Base-by-base conservation (phyloP, 1,140 invertebrate genomes). In the Lordiphosa stackelbergi region DNA sequence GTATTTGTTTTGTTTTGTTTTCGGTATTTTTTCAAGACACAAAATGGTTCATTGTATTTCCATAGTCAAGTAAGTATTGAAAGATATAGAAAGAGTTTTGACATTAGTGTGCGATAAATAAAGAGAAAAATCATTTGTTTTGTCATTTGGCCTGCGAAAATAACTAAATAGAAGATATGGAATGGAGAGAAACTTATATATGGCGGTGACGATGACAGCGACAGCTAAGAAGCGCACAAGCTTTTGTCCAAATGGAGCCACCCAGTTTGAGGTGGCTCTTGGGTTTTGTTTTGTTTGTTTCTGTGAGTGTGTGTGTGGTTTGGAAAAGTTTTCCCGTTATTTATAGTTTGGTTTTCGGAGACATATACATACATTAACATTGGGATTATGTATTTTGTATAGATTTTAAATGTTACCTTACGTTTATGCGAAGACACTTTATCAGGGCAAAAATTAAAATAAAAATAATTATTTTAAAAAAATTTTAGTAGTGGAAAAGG, bases 1-100 rank as follows among this genome's bases (percentile, higher is more conserved):
- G 53, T 57, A 54, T 48, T 42, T 68, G 43, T 51, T 68, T 16
- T 16, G 16, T 16, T 66, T 58, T 62, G 48, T 43, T 51, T 56
- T 53, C 38, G 53, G 54, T 61, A 58, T 69, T 66, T 57, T 61
- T 46, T 55, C 55, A 74, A 81, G 55, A 68, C 59, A 79, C 63
- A 70, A 71, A 70, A 57, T 45, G 52, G 62, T 52, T 63, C 56
- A 35, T 68, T 24, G 45, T 68, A 62, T 69, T 52, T 63, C 70
- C 75, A 77, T 66, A 69, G 75, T 72, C 69, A 73, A 79, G 77
- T 31, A 31, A 31, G 28, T 31, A 31, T 31, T 31, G 73, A 84
- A 84, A 83, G 78, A 83, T 66, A 83, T 65, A 83, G 73, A 83
- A 83, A 83, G 78, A 83, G 77, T 84, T 83, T 78, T 31, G 69